A percentile compares a stretch with the other conserved stretches of the same genome.
Conservation (phyloP, 1,140 invertebrate genomes). For the Odontomachus brunneus region DNA sequence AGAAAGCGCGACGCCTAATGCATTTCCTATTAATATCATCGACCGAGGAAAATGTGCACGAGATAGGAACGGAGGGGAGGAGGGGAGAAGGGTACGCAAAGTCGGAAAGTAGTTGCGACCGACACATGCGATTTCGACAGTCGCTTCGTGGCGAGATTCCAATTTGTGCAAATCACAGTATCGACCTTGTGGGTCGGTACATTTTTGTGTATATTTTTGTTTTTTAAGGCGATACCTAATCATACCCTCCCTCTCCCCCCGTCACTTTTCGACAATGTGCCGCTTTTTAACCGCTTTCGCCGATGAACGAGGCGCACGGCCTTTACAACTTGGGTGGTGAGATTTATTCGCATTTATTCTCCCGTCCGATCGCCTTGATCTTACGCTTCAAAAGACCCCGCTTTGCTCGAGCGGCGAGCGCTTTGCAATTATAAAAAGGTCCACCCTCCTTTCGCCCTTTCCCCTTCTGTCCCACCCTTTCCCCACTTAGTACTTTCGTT, state of each 20-base stretch:
- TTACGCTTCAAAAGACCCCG: slow-evolving; percentile 73
- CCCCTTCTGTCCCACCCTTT: slow-evolving; percentile 44
- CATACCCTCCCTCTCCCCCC: background rate
- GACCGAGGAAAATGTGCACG: background rate
- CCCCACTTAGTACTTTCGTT: slow-evolving; percentile 68
- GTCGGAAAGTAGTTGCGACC: background rate
- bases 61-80: no score
- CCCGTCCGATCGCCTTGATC: slow-evolving; percentile 77
- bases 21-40: slow-evolving; percentile 15
- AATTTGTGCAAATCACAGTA: slow-evolving; percentile 17
- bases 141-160: background rate
- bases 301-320: slow-evolving; percentile 37
- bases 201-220: slow-evolving; percentile 14
- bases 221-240: slow-evolving; percentile 24
- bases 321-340: slow-evolving; percentile 63
- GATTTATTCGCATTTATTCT: slow-evolving; percentile 78
- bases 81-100: no score
- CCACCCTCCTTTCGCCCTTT: slow-evolving; percentile 68
- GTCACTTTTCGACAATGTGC: slow-evolving; percentile 55
- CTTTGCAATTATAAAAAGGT: slow-evolving; percentile 82
- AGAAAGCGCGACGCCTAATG: slow-evolving; percentile 21
- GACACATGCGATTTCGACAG: background rate
- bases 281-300: slow-evolving; percentile 48
- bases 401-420: slow-evolving; percentile 69
- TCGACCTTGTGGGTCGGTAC: slow-evolving; percentile 26